phyloP scores from a whole-genome alignment of 2,888 invertebrate species.

The Diloba caeruleocephala region DNA sequence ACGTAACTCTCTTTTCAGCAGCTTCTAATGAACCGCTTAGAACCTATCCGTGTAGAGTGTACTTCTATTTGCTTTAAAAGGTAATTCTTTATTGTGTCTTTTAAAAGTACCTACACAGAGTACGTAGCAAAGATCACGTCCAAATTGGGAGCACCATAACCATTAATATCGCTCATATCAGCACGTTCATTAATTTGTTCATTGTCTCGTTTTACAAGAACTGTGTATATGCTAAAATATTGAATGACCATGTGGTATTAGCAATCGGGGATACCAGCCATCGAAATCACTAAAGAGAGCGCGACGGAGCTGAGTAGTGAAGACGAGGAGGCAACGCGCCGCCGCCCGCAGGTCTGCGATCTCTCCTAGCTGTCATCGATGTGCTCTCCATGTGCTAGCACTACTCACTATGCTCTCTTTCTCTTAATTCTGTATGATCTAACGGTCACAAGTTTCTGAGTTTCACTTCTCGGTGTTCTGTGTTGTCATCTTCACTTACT shows the following conservation, averaged over 20 bases:
- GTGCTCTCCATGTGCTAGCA: conserved; percentile 87
- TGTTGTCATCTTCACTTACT: conserved; percentile 84
- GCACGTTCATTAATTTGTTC: conserved; percentile 72
- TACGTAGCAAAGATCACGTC: conserved; percentile 40
- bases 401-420: conserved; percentile 85
- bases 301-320: conserved; percentile 92
- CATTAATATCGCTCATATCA: conserved; percentile 69
- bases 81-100: conserved; percentile 39
- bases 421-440: conserved; percentile 80
- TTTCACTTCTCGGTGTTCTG: conserved; percentile 84
- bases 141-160: conserved; percentile 57
- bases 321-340: conserved; percentile 87
- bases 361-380: conserved; percentile 86
- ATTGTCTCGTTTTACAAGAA: conserved; percentile 61
- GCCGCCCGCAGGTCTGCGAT: conserved; percentile 87
- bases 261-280: conserved; percentile 89
- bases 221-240: conserved; percentile 76
- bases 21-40: conserved; percentile 61
- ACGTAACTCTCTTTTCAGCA: conserved; percentile 49
- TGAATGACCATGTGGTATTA: conserved; percentile 86
- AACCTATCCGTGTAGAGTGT: conserved; percentile 47
- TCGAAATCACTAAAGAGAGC: conserved; percentile 95
- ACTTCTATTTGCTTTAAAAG: conserved; percentile 49
- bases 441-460: conserved; percentile 80
- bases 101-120: conserved; percentile 42